A percentile compares a stretch with the other conserved stretches of the same genome.
These are phyloP conservation scores for Lepus oiostolus DNA, from an alignment of 2,797 vertebrate genomes.

Conservation along the genomic window DNA sequence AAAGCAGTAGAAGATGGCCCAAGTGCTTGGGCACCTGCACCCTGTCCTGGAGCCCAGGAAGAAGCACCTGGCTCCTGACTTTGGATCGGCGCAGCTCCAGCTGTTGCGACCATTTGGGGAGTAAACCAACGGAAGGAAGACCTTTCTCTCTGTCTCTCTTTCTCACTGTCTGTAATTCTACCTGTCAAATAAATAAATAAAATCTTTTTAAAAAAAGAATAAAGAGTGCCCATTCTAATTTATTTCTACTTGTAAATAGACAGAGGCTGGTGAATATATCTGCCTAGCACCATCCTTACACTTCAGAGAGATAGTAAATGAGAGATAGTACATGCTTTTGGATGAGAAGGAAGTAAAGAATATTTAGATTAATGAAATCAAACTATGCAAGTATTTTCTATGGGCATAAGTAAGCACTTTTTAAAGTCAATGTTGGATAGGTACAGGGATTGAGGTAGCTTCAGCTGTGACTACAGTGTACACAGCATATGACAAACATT, in stretches of 20 bases:
- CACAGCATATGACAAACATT: neutral
- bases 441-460: neutral
- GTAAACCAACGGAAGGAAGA: too few relatives aligned
- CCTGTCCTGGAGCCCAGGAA: too few relatives aligned
- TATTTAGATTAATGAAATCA: constrained; percentile 22
- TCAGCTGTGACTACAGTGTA: neutral
- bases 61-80: too few relatives aligned
- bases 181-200: neutral
- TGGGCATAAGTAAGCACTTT: constrained; percentile 19
- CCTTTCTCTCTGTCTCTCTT: too few relatives aligned
- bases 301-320: neutral
- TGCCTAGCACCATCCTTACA: neutral
- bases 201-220: too few relatives aligned
- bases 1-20: too few relatives aligned
- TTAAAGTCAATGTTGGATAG: neutral
- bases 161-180: too few relatives aligned
- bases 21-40: too few relatives aligned
- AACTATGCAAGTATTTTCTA: neutral
- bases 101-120: too few relatives aligned
- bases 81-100: too few relatives aligned
- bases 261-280: neutral
- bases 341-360: constrained; percentile 4
- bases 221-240: neutral
- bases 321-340: constrained; percentile 14
- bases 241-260: constrained; percentile 50